Base-by-base conservation (phyloP, 2,113 vertebrate species). In the Hyperopisus bebe region DNA sequence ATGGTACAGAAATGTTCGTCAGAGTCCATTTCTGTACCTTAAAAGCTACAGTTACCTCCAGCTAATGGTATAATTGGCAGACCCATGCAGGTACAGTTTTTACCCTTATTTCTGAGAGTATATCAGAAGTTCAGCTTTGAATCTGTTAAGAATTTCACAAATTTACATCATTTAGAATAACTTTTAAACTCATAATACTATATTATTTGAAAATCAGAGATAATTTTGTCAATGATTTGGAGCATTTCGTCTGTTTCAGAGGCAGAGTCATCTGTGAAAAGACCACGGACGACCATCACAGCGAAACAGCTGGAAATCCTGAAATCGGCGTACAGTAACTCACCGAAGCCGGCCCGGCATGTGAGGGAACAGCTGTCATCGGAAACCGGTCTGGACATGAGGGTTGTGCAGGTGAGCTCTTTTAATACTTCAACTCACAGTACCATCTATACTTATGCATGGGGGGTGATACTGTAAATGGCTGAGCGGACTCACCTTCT, bases 221-320 rank as follows among this genome's bases (percentile, higher is more conserved):
- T 24, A 0, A n/a, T n/a, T 19, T 8, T 3, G 84, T 74, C 24
- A 50, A 5, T 86, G 77, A 88, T 24, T 24, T 39, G 4, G 17
- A 39, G 82, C 17, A 7, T 39, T 47, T 50, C 50, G 31, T 47
- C 5, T 82, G 47, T 93, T 92, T 70, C 96, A 99, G 98, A 99
- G 91, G 98, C 98, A 0, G 98, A 99, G 90, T 98, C 98, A 10
- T 99, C 98, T 0, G 98, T 98, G 55, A 99, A 99, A 95, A 94
- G 98, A 44, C 98, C 98, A 5, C 96, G 98, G 89, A 99, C 98
- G 0, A 99, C 98, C 92, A 99, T 99, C 95, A 99, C 98, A 0
- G 98, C 98, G 91, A 99, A 99, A 92, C 98, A 99, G 94, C 95
- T 99, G 93, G 98, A 99, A 88, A 99, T 98, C 0, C 95, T 99